These are phyloP conservation scores for Lasioglossum marginatum DNA, from an alignment of 2,888 invertebrate genomes.

Conservation along the genomic window DNA sequence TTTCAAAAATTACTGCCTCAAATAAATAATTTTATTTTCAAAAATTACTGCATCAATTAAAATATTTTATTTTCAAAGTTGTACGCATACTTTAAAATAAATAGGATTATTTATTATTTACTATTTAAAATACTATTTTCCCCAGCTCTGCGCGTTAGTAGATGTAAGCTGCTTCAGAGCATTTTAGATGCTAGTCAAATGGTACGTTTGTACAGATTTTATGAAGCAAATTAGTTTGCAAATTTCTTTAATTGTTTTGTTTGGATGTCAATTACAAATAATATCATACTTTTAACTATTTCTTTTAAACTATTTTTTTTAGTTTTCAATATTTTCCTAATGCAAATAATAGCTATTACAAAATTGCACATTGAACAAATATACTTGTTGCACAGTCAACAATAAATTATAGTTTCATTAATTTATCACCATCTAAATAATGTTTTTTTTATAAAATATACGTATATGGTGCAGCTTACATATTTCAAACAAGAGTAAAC, in stretches of 20 bases:
- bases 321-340: background rate
- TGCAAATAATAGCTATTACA: too few relatives aligned
- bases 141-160: background rate
- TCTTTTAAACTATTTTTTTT: background rate
- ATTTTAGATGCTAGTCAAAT: background rate
- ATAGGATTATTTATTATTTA: too few relatives aligned
- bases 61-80: too few relatives aligned
- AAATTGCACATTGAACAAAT: too few relatives aligned
- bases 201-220: background rate
- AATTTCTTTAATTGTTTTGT: background rate
- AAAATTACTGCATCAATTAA: too few relatives aligned
- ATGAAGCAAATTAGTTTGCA: background rate
- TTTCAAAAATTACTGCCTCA: too few relatives aligned
- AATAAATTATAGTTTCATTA: background rate
- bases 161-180: background rate
- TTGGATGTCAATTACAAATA: too few relatives aligned
- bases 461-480: too few relatives aligned
- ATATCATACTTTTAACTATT: too few relatives aligned
- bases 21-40: too few relatives aligned
- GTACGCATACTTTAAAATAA: too few relatives aligned
- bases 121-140: too few relatives aligned
- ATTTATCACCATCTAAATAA: background rate
- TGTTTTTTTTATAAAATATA: background rate
- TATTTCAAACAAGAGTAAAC: background rate
- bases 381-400: background rate